Base-by-base conservation (phyloP, 1,140 invertebrate species). In the Whitmania pigra region DNA sequence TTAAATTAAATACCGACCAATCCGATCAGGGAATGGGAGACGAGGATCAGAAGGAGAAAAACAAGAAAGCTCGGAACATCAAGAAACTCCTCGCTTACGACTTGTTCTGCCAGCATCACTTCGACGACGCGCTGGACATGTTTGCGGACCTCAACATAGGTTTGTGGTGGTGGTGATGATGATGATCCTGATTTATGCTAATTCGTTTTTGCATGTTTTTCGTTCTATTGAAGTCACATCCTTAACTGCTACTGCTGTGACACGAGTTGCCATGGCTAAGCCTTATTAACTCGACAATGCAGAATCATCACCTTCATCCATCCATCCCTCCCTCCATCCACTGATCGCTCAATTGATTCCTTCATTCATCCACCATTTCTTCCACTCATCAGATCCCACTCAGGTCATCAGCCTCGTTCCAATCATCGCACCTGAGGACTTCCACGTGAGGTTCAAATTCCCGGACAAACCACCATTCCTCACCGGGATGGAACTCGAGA, bases 331-430 rank as follows among this genome's bases (percentile, higher is more conserved):
- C 5, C 5, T 43, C 40, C 13, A 13, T 43, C 40, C 5, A 13
- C 40, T 13, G 40, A 6, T 43, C 40, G 40, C n/a, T 6, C 31
- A 6, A 36, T 36, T 2, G 31, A 36, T 36, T 36, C 31, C 6
- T 49, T 49, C 43, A 13, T 49, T 49, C 43, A 17, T 49, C 13
- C 15, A 11, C 75, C 53, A 72, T 55, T 49, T 17, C 43, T 49
- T 49, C 43, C 15, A 13, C 43, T 17, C 75, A 73, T 60, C 77
- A 86, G 92, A 97, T 85, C 92, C 93, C 0, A 91, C 90, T 69
- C 90, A 95, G 81, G 93, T 97, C 0, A 97, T 97, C 76, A 88
- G 91, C 73, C 81, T 97, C 17, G 97, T 93, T 84, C 93, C 94
- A 3, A 90, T 92, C 79, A 82, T 96, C 55, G 84, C 94, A 72